These are phyloP conservation scores for Psylliodes chrysocephalus DNA, from an alignment of 2,888 invertebrate genomes.

Conservation along the genomic window DNA sequence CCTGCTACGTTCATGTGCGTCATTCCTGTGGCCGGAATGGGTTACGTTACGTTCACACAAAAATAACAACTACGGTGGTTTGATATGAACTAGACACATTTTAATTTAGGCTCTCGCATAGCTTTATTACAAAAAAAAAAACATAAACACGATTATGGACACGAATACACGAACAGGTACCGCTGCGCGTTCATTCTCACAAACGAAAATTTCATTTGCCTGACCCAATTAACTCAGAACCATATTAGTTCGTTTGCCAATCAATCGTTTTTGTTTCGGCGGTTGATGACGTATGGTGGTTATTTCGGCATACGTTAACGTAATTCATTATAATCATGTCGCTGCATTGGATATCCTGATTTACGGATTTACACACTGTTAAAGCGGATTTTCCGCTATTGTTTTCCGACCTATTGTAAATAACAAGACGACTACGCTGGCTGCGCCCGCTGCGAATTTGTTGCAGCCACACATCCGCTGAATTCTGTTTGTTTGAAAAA, in stretches of 20 bases:
- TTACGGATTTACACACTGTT: constrained; percentile 36
- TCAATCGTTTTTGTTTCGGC: constrained; percentile 42
- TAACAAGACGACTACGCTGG: constrained; percentile 1
- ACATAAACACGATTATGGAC: no score
- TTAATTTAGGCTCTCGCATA: no score
- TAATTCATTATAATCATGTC: constrained; percentile 42
- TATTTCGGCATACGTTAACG: constrained; percentile 38
- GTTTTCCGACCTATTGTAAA: constrained; percentile 24
- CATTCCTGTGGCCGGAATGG: no score
- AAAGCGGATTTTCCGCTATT: constrained; percentile 37
- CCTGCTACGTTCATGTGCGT: no score
- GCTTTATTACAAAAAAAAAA: no score
- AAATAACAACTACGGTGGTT: no score
- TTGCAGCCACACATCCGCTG: background rate
- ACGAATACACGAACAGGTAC: no score
- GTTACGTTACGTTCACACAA: no score
- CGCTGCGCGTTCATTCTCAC: background rate
- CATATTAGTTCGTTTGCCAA: constrained; percentile 26
- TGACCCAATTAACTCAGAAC: constrained; percentile 26
- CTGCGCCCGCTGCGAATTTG: background rate
- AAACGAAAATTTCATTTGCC: constrained; percentile 1
- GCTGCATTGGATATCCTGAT: constrained; percentile 38
- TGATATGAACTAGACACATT: no score
- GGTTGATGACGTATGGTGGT: constrained; percentile 40
- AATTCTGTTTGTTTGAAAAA: background rate